Conservation (phyloP, 2,113 vertebrate species). For the Centrocercus urophasianus region DNA sequence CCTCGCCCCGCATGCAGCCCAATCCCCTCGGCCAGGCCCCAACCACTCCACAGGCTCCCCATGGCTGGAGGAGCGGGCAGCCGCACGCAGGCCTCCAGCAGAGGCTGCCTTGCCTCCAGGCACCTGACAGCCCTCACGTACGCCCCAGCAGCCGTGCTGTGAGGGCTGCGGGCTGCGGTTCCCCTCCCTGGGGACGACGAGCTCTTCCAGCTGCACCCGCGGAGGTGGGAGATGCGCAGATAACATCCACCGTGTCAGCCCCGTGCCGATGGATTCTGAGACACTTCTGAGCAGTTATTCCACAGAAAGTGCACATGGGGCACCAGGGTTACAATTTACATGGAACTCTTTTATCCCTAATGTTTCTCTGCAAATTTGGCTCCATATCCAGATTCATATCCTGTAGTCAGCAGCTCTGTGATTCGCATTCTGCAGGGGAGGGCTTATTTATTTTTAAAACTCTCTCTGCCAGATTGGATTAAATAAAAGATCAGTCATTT, state of each 20-base stretch:
- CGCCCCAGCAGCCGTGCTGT: neutral
- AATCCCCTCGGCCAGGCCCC: neutral
- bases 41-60: neutral
- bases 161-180: neutral
- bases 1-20: neutral
- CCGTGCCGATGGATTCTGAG: neutral
- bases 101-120: conserved; percentile 64
- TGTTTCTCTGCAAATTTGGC: neutral
- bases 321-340: neutral
- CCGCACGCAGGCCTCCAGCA: conserved; percentile 46
- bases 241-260: conserved; percentile 15
- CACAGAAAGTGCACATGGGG: neutral
- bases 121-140: conserved; percentile 62
- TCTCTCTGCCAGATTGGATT: neutral
- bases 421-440: neutral
- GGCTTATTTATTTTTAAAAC: conserved; percentile 52
- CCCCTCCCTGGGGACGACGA: conserved; percentile 24
- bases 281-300: conserved; percentile 23
- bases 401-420: neutral
- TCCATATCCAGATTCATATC: neutral
- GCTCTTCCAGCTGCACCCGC: conserved; percentile 60
- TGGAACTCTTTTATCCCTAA: neutral
- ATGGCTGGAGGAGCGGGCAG: conserved; percentile 5
- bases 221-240: conserved; percentile 13
- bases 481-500: neutral